Evolutionary conservation across 2,113 vertebrate genomes (phyloP).

Genomic region (Trichomycterus rosablanca): DNA sequence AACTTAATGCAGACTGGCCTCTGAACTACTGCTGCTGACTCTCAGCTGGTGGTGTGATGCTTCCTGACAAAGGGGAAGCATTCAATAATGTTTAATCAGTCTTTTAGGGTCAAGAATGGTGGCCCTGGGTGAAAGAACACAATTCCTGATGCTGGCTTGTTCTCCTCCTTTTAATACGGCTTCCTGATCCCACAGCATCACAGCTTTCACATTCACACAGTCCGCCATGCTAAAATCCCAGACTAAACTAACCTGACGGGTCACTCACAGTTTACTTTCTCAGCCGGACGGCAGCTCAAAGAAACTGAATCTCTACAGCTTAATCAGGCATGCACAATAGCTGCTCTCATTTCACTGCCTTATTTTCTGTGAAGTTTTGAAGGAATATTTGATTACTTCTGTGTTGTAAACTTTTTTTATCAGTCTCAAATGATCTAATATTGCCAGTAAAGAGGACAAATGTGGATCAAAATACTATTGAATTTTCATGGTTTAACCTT

Average conservation of each 20-base stretch:
- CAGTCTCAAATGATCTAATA: no score
- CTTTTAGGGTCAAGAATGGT: slow-evolving; percentile 72
- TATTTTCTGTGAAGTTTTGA: background rate
- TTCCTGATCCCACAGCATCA: slow-evolving; percentile 54
- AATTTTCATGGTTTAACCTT: no score
- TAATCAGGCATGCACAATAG: slow-evolving; percentile 68
- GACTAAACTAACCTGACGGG: slow-evolving; percentile 75
- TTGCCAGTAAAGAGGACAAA: no score
- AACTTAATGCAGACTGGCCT: no score
- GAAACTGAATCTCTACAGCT: slow-evolving; percentile 76
- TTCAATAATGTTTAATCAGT: slow-evolving; percentile 70
- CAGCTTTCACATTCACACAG: slow-evolving; percentile 59
- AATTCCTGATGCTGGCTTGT: slow-evolving; percentile 65
- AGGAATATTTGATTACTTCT: background rate
- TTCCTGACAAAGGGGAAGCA: slow-evolving; percentile 62
- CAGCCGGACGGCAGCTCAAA: slow-evolving; percentile 61
- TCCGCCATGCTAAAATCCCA: slow-evolving; percentile 57
- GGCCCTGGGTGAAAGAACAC: slow-evolving; percentile 61
- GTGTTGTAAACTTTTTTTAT: no score
- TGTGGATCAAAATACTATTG: no score
- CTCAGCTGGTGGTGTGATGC: slow-evolving; percentile 56
- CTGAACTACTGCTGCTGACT: slow-evolving; percentile 52
- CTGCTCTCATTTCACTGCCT: slow-evolving; percentile 37
- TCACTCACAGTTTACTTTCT: slow-evolving; percentile 83
- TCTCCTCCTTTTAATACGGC: slow-evolving; percentile 55